phyloP scores from a whole-genome alignment of 2,113 vertebrate genomes.

The Gambusia holbrooki region DNA sequence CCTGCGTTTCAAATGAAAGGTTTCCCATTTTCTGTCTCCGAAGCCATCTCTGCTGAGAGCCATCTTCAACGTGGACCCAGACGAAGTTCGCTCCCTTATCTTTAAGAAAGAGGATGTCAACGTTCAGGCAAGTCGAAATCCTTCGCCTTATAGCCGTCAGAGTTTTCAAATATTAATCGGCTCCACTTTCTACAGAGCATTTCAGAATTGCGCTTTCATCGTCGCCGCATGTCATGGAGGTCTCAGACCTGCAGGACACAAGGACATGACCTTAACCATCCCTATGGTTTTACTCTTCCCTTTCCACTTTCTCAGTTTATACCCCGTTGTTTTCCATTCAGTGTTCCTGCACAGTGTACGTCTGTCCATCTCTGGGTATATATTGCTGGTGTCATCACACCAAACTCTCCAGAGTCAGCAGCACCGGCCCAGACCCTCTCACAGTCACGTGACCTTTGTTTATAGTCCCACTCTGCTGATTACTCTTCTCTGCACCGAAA shows the following conservation, averaged over 20 bases:
- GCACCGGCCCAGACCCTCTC: conserved; percentile 28
- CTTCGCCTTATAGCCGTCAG: not conserved
- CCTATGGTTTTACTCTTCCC: not conserved
- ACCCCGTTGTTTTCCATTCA: not conserved
- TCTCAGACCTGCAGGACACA: conserved; percentile 21
- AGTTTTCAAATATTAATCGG: not conserved
- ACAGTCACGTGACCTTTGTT: conserved; percentile 64
- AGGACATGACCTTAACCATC: conserved; percentile 17
- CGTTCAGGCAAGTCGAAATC: conserved; percentile 85
- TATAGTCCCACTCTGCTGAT: conserved; percentile 64
- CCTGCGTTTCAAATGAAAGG: conserved; percentile 23
- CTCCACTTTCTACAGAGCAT: not conserved
- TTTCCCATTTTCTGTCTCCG: conserved; percentile 20
- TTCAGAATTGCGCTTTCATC: not conserved
- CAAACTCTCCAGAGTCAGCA: conserved; percentile 65
- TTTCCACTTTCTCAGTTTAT: not conserved
- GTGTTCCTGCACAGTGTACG: conserved; percentile 7
- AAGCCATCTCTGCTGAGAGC: conserved; percentile 96
- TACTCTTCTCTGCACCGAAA: conserved; percentile 49
- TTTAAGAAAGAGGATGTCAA: conserved; percentile 99
- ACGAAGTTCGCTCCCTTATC: conserved; percentile 96
- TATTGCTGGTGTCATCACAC: conserved; percentile 62
- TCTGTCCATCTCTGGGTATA: not conserved
- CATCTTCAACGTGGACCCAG: conserved; percentile 97
- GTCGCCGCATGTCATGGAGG: conserved; percentile 8